Percentiles rank a stretch among this genome's conserved stretches.
phyloP scores from a whole-genome alignment of 2,888 invertebrate genomes.

The Dasypogon diadema region DNA sequence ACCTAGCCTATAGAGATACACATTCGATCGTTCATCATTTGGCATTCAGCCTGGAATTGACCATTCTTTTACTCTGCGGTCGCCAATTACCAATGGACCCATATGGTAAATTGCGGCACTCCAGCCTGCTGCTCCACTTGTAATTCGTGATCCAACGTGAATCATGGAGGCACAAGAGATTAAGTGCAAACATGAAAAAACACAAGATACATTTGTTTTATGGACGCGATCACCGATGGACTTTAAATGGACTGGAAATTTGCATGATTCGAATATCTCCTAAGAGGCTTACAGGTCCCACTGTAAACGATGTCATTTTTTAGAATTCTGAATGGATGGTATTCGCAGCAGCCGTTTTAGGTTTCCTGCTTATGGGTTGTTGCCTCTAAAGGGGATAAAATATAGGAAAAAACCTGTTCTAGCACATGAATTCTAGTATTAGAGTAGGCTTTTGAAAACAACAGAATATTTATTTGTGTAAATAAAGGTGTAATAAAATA shows the following conservation, averaged over 20 bases:
- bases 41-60: background rate
- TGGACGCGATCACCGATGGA: slow-evolving; percentile 2
- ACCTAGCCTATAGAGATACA: background rate
- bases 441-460: background rate
- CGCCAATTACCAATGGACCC: slow-evolving; percentile 40
- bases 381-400: background rate
- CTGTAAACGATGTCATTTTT: slow-evolving; percentile 25
- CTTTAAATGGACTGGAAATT: slow-evolving; percentile 24
- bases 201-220: slow-evolving; percentile 30
- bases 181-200: slow-evolving; percentile 44
- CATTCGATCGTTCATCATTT: slow-evolving; percentile 36
- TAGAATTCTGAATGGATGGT: slow-evolving; percentile 1
- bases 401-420: background rate
- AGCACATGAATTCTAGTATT: background rate
- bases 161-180: slow-evolving; percentile 25
- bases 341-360: background rate
- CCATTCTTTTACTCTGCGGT: slow-evolving; percentile 5
- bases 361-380: background rate
- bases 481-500: too few species aligned
- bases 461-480: background rate
- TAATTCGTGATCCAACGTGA: slow-evolving; percentile 49
- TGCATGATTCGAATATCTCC: slow-evolving; percentile 41
- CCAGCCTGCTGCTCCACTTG: slow-evolving; percentile 45
- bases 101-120: slow-evolving; percentile 49
- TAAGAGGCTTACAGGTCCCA: slow-evolving; percentile 24